These are phyloP conservation scores for Wasmannia auropunctata DNA, from an alignment of 1,140 invertebrate species.

Conservation along the genomic window DNA sequence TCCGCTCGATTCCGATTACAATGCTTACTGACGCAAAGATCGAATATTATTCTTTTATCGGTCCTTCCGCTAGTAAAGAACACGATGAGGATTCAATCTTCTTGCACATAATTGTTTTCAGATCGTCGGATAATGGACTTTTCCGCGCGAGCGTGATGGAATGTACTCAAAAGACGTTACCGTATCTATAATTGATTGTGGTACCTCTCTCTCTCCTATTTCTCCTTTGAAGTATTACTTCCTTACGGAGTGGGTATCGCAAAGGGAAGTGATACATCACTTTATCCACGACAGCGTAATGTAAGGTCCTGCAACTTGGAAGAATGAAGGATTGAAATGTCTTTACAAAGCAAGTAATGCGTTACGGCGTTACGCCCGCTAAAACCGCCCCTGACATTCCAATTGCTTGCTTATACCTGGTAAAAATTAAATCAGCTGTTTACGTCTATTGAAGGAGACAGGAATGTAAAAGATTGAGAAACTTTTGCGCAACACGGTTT, in stretches of 20 bases:
- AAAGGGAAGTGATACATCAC: constrained; percentile 44
- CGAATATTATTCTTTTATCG: constrained; percentile 38
- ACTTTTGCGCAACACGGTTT: neutral
- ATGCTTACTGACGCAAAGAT: constrained; percentile 5
- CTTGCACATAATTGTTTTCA: constrained; percentile 45
- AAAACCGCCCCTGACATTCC: neutral
- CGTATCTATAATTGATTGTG: constrained; percentile 48
- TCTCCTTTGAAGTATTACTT: constrained; percentile 37
- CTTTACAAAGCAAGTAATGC: constrained; percentile 6
- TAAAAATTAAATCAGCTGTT: neutral
- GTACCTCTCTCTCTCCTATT: neutral
- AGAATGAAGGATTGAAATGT: constrained; percentile 45
- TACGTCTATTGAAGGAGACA: neutral
- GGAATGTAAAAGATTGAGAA: neutral
- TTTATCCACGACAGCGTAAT: constrained; percentile 51
- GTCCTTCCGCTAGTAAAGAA: neutral
- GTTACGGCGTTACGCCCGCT: neutral
- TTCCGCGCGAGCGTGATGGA: neutral
- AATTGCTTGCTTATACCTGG: neutral
- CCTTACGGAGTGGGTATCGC: constrained; percentile 46
- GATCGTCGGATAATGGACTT: constrained; percentile 40
- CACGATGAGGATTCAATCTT: constrained; percentile 16
- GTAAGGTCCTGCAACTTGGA: constrained; percentile 30
- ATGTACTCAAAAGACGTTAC: constrained; percentile 32
- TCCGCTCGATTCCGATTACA: constrained; percentile 24